Conservation (phyloP, 2,113 vertebrate species). For the Scatophagus argus region DNA sequence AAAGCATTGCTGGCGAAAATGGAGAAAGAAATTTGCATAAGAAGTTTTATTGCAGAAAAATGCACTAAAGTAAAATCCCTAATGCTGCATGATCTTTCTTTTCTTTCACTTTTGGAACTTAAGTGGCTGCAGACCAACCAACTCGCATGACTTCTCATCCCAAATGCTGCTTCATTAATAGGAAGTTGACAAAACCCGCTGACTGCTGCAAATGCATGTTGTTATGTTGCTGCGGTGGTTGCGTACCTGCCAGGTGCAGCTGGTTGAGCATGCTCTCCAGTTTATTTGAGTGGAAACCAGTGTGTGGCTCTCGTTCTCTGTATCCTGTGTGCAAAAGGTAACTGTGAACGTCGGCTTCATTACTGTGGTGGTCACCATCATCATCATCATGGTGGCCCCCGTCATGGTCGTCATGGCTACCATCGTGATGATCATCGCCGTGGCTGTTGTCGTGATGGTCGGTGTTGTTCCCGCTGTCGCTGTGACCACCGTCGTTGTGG, state of each 20-base stretch:
- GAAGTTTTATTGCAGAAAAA: too few relatives aligned
- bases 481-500: constrained; percentile 11
- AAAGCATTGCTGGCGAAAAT: too few relatives aligned
- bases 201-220: background rate
- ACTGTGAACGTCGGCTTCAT: constrained; percentile 68
- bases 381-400: constrained; percentile 21
- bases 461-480: background rate
- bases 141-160: too few relatives aligned
- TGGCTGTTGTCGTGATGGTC: constrained; percentile 9
- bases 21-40: too few relatives aligned
- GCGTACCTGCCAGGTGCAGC: constrained; percentile 77
- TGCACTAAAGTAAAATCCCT: too few relatives aligned
- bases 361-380: constrained; percentile 53
- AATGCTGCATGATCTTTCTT: too few relatives aligned
- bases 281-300: constrained; percentile 71
- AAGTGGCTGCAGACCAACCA: too few relatives aligned
- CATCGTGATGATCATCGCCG: constrained; percentile 5
- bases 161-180: background rate
- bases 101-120: too few relatives aligned
- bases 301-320: constrained; percentile 48
- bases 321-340: constrained; percentile 63
- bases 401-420: background rate
- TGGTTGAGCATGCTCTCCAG: constrained; percentile 82
- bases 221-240: background rate
- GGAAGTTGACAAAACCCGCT: background rate